Evolutionary conservation across 2,113 vertebrate genomes (phyloP).

Genomic region (Marcusenius ussheri): DNA sequence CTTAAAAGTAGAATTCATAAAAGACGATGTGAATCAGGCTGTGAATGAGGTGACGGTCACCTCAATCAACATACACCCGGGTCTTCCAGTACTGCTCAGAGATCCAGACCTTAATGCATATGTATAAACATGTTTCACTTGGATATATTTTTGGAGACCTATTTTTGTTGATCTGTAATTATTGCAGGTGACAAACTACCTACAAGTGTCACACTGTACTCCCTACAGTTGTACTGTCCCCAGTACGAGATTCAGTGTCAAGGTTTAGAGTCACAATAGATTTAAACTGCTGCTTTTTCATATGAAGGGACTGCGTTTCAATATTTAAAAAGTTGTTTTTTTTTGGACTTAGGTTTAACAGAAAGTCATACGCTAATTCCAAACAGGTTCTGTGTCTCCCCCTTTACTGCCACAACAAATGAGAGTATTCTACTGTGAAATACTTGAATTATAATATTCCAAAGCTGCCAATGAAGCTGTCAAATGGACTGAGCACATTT

Average conservation of each 20-base stretch:
- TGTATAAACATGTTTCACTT: neutral
- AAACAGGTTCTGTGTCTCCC: neutral
- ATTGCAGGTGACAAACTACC: neutral
- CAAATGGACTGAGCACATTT: neutral
- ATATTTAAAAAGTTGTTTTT: neutral
- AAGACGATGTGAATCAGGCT: neutral
- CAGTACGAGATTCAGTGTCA: neutral
- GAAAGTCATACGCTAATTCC: neutral
- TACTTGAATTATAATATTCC: neutral
- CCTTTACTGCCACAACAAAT: neutral
- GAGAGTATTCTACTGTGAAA: neutral
- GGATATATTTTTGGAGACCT: neutral
- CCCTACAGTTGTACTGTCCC: neutral
- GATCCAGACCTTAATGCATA: neutral
- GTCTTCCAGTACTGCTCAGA: neutral
- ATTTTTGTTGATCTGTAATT: neutral
- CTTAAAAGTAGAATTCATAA: neutral
- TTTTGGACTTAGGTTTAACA: neutral
- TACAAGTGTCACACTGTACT: neutral
- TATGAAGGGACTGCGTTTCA: neutral
- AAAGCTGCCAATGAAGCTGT: constrained; percentile 1
- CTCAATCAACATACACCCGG: neutral
- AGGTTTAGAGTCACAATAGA: neutral
- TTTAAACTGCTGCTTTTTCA: neutral
- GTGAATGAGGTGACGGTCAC: neutral